These are phyloP conservation scores for Setipinna tenuifilis DNA, from an alignment of 2,797 vertebrate species.

Conservation along the genomic window DNA sequence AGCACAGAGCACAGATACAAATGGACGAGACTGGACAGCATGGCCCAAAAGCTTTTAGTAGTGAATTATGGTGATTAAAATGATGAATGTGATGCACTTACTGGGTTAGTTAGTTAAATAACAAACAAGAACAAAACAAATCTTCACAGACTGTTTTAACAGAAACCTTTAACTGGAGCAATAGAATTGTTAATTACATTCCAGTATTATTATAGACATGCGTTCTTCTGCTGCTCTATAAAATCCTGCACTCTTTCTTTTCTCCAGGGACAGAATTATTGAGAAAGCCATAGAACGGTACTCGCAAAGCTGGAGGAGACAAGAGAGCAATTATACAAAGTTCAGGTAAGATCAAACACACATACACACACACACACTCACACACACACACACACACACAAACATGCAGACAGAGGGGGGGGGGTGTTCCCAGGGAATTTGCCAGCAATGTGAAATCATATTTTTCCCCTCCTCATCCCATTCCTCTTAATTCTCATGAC, in stretches of 20 bases:
- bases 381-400: conserved; percentile 9
- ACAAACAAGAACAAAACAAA: too few species aligned
- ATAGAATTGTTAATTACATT: too few species aligned
- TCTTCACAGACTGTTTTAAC: too few species aligned
- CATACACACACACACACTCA: neutral
- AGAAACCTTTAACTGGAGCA: too few species aligned
- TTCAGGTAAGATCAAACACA: conserved; percentile 66
- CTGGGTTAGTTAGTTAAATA: too few species aligned
- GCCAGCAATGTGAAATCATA: neutral
- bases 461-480: neutral
- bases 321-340: conserved; percentile 58
- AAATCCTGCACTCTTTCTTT: neutral
- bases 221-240: too few species aligned
- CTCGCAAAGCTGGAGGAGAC: conserved; percentile 64
- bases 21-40: too few species aligned
- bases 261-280: conserved; percentile 62
- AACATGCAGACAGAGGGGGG: neutral
- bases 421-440: neutral
- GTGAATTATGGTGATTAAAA: too few species aligned
- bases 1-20: too few species aligned
- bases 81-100: too few species aligned
- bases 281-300: conserved; percentile 54
- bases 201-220: too few species aligned
- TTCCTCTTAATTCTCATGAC: neutral
- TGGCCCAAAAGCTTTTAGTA: too few species aligned